A percentile compares a stretch with the other conserved stretches of the same genome.
Conservation (phyloP, 2,888 invertebrate genomes). For the Leptinotarsa haldemani region DNA sequence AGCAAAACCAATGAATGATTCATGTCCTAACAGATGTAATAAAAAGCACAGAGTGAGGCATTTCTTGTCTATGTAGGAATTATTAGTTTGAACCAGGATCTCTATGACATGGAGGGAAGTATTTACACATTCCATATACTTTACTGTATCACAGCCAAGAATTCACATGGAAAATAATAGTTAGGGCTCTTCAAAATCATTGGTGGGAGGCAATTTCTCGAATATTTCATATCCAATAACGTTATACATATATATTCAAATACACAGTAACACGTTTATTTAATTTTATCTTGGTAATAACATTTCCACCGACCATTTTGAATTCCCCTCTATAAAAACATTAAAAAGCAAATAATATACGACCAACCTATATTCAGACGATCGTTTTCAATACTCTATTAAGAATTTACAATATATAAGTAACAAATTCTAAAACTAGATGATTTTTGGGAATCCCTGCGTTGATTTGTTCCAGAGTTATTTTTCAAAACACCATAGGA, state of each 20-base stretch:
- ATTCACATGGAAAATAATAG: conserved; percentile 64
- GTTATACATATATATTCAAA: neutral
- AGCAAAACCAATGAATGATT: conserved; percentile 7
- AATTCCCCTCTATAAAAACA: conserved; percentile 36
- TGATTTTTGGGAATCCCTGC: conserved; percentile 40
- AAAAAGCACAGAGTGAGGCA: conserved; percentile 62
- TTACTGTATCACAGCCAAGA: conserved; percentile 68
- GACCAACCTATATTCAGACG: conserved; percentile 44
- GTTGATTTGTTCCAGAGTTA: conserved; percentile 16
- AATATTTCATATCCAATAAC: conserved; percentile 5
- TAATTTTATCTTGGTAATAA: neutral
- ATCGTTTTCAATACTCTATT: conserved; percentile 52
- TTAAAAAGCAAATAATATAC: conserved; percentile 56
- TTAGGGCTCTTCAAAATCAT: conserved; percentile 39
- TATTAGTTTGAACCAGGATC: conserved; percentile 50
- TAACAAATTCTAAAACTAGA: conserved; percentile 57
- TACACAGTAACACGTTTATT: neutral
- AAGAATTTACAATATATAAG: conserved; percentile 56
- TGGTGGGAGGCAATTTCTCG: neutral
- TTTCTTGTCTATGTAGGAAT: conserved; percentile 55
- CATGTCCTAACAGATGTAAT: conserved; percentile 30
- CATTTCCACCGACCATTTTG: conserved; percentile 7
- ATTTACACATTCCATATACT: conserved; percentile 63
- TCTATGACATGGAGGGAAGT: conserved; percentile 63
- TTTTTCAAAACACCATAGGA: conserved; percentile 29